Evolutionary conservation across 2,797 vertebrate genomes (phyloP).

Genomic region (Rhyacichthys aspro): DNA sequence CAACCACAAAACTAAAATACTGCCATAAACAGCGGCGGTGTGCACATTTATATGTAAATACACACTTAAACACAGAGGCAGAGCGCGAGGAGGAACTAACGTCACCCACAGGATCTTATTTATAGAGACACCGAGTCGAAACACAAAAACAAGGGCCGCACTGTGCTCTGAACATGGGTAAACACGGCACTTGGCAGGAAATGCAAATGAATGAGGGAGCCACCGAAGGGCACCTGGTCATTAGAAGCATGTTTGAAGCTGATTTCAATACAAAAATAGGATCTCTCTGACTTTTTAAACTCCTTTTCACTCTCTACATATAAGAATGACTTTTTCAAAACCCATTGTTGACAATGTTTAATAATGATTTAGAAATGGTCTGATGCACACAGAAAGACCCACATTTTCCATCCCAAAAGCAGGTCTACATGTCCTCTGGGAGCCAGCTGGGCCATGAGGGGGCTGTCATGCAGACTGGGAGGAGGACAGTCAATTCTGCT

Average conservation of each 20-base stretch:
- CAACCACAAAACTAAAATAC: constrained; percentile 25
- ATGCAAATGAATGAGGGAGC: constrained; percentile 55
- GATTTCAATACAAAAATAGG: constrained; percentile 18
- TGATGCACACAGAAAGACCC: constrained; percentile 9
- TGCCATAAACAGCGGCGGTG: constrained; percentile 20
- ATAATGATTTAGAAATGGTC: neutral
- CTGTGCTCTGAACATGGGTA: constrained; percentile 51
- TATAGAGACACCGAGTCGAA: constrained; percentile 64
- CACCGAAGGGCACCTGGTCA: constrained; percentile 49
- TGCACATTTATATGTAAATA: constrained; percentile 59
- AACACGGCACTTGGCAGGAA: constrained; percentile 51
- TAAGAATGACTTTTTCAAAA: neutral
- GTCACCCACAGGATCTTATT: constrained; percentile 74
- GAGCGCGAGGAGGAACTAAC: constrained; percentile 59
- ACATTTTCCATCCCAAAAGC: constrained; percentile 53
- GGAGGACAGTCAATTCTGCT: constrained; percentile 46
- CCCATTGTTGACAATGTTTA: neutral
- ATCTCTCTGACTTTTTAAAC: neutral
- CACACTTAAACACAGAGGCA: constrained; percentile 56
- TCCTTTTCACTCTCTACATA: constrained; percentile 3
- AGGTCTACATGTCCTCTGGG: constrained; percentile 44
- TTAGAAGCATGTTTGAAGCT: constrained; percentile 28
- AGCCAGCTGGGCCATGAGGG: constrained; percentile 31
- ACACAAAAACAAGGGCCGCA: constrained; percentile 55
- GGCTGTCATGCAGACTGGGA: constrained; percentile 35